Base-by-base conservation (phyloP, 2,113 vertebrate species). In the Nansenia antarctica region DNA sequence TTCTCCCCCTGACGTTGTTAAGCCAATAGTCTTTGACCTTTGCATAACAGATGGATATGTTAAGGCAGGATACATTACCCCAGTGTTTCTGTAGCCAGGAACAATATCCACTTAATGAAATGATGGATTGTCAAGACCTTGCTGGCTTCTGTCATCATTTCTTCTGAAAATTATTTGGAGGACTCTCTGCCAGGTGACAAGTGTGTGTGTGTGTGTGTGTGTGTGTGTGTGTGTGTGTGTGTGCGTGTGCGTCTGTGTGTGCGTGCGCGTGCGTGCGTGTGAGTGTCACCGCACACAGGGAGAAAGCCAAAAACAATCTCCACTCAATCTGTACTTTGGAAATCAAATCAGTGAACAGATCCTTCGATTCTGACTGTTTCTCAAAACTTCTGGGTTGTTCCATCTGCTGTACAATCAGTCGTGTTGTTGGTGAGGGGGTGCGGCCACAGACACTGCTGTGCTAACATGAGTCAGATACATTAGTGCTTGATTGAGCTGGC, bases 21-120 rank as follows among this genome's bases (percentile, higher is more conserved):
- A 72, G 67, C 74, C 75, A 77, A 76, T 83, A 75, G 63, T 39
- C 30, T 70, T 52, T 76, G 77, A 85, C 83, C 80, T 85, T 82
- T 73, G 62, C 69, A 63, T 73, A 64, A 70, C 59, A 72, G 74
- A 82, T 62, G 52, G 52, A 54, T 65, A 64, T 55, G 20, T 31
- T 27, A 30, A 57, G 69, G 63, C 62, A 22, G 26, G 74, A 75
- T 67, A 60, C 49, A 65, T 73, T 71, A 67, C 69, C 66, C 37
- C 35, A 55, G 35, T 2, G 7, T 58, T 20, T 61, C 58, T 47
- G 32, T 29, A 31, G 67, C 74, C 72, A 76, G 47, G 76, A 80
- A 78, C 83, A 76, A 80, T 58, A 76, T 76, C 22, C 61, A 22
- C 1, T 45, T 72, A 74, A 78, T 78, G 72, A 70, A 82, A 80